Evolutionary conservation across 2,888 invertebrate species (phyloP), one percentile per base, ranked within the genome.

Genomic region (Heteromurus nitidus): DNA sequence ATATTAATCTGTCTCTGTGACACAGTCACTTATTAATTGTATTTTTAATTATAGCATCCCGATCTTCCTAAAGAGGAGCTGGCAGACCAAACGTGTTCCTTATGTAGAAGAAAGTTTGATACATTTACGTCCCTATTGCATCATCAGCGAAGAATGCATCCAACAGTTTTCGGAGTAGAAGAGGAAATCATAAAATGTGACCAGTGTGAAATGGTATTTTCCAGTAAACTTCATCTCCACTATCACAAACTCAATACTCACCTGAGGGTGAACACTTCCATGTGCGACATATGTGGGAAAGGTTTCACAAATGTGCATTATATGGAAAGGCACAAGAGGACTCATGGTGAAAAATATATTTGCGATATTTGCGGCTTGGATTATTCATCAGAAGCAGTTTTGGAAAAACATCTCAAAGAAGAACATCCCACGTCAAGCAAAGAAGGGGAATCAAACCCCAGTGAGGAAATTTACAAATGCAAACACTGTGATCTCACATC

Each of bases 321-420:
- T n/a, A n/a, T n/a, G n/a, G n/a, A n/a, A n/a, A n/a, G n/a, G n/a
- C n/a, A n/a, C n/a, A n/a, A n/a, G n/a, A n/a, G n/a, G n/a, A n/a
- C n/a, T 5, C 70, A 70, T 20, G n/a, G 30, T 2, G 9, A 18
- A 7, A 16, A 31, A 13, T 36, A 18, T 16, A 36, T 55, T 9
- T 70, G 70, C 31, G 20, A 55, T 13, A 2, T 70, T 9, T 70
- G 70, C 50, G 70, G 70, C 2, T 24, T 30, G 7, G 36, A 58
- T 36, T 70, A 55, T 20, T 7, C 58, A 3, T 22, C 18, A 7
- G 22, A 70, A 28, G 1, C 24, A 3, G 18, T 18, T 16, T 20
- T 70, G 20, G 5, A n/a, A 3, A 16, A 18, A 20, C 53, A 70
- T 22, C 24, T 20, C 11, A 70, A 36, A 20, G 20, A 70, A n/a